A percentile compares a stretch with the other conserved stretches of the same genome.
Conservation (phyloP, 2,113 vertebrate genomes). For the Otis tarda region DNA sequence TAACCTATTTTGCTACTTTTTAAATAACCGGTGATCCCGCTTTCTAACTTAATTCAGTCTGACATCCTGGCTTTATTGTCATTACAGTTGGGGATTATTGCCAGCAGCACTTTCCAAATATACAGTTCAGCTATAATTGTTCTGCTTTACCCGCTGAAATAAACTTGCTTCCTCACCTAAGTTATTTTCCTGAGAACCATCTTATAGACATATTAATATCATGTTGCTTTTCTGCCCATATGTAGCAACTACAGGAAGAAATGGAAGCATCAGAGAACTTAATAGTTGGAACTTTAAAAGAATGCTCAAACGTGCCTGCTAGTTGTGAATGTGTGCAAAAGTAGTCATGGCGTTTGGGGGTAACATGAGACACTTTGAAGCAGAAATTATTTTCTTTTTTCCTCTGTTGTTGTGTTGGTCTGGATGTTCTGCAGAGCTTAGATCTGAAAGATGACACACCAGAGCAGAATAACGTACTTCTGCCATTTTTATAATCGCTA, state of each 20-base stretch:
- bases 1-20: neutral
- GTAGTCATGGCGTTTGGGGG: neutral
- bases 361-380: neutral
- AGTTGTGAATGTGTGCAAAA: neutral
- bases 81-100: neutral
- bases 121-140: neutral
- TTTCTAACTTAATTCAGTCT: neutral
- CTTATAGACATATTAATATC: neutral
- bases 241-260: neutral
- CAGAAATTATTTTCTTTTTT: neutral
- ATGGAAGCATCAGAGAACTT: neutral
- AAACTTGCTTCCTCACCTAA: neutral
- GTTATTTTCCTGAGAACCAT: neutral
- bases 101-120: neutral
- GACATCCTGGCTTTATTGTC: neutral
- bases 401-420: neutral
- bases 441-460: neutral
- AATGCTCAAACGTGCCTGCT: neutral
- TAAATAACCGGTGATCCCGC: neutral
- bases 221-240: neutral
- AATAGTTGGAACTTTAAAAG: neutral
- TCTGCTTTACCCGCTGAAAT: neutral
- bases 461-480: neutral
- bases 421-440: neutral
- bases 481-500: neutral